Evolutionary conservation across 2,113 vertebrate genomes (phyloP), one percentile per base, ranked within the genome.

Genomic region (Ptilorrhoa leucosticta): DNA sequence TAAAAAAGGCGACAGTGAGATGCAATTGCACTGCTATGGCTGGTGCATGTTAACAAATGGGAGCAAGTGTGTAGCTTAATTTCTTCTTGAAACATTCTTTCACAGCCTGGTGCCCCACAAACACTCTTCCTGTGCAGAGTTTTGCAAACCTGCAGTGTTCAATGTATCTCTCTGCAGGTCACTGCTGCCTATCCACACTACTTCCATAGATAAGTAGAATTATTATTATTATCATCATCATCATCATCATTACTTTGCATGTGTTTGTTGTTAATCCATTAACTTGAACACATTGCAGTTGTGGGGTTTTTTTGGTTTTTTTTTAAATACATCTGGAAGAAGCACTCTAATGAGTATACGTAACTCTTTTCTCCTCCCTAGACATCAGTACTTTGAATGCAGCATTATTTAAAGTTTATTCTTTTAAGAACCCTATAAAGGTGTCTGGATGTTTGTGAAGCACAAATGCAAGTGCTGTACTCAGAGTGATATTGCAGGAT

Each of bases 181-280:
- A 72, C 39, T 88, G 58, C 35, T 82, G 56, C 33, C 40, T 73
- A 27, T 65, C 33, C 64, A 73, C 20, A 33, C 37, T 92, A 35
- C 44, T 87, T 89, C 47, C 27, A 81, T 61, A 64, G 91, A 35
- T 73, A 91, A 90, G 93, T 31, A 91, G 45, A 78, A 95, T 72
- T 75, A 75, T 51, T 45, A 33, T 82, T 42, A 4, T 23, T 56
- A 14, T 47, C 30, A 37, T 70, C 83, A 57, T 42, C 23, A 47
- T 75, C 40, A 69, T 64, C 4, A 56, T 60, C 78, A 82, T 53
- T 37, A 39, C 83, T 85, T 48, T 87, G 30, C 47, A 17, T 51
- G 22, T 87, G 17, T 57, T 75, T 53, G 35, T 68, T 94, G 18
- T 79, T 90, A 90, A 73, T 92, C 70, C 45, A 15, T 81, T 90